Percentiles rank a stretch among this genome's conserved stretches.
phyloP scores from a whole-genome alignment of 2,113 vertebrate species.

The Mormoops blainvillei region DNA sequence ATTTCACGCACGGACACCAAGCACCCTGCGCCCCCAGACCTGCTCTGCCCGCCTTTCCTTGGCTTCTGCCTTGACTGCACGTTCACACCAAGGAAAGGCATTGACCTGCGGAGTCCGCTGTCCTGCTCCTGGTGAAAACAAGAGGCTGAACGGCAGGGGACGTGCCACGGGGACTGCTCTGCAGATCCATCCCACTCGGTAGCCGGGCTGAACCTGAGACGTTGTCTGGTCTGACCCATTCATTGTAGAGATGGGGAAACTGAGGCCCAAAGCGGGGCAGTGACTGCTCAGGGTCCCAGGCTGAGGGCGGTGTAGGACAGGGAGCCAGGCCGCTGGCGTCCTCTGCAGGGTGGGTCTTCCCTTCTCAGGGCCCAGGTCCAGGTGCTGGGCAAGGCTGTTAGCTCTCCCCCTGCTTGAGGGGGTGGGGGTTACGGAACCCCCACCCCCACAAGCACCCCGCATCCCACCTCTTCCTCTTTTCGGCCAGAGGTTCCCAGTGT shows the following conservation, averaged over 20 bases:
- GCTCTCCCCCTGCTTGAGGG: not conserved
- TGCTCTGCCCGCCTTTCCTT: not conserved
- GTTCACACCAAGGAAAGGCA: not conserved
- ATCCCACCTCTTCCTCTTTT: not conserved
- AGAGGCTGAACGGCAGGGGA: rapidly evolving
- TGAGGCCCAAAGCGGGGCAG: not conserved
- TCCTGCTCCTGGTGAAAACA: too few relatives aligned
- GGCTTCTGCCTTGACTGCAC: not conserved
- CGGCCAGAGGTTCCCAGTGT: not conserved
- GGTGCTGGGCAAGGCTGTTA: not conserved
- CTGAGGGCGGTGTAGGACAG: too few relatives aligned
- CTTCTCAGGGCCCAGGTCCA: too few relatives aligned
- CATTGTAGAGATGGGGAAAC: not conserved
- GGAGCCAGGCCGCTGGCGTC: not conserved
- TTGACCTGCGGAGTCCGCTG: rapidly evolving
- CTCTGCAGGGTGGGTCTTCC: too few relatives aligned
- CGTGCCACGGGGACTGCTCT: rapidly evolving
- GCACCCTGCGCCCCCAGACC: rapidly evolving
- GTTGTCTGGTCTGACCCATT: not conserved
- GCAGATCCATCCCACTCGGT: not conserved
- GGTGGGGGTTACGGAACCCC: too few relatives aligned
- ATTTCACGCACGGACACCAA: rapidly evolving
- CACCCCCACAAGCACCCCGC: too few relatives aligned
- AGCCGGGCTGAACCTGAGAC: conserved; percentile 23
- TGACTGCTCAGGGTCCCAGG: not conserved